Base-by-base conservation (phyloP, 2,888 invertebrate genomes). In the Cataglyphis rosenhaueri region DNA sequence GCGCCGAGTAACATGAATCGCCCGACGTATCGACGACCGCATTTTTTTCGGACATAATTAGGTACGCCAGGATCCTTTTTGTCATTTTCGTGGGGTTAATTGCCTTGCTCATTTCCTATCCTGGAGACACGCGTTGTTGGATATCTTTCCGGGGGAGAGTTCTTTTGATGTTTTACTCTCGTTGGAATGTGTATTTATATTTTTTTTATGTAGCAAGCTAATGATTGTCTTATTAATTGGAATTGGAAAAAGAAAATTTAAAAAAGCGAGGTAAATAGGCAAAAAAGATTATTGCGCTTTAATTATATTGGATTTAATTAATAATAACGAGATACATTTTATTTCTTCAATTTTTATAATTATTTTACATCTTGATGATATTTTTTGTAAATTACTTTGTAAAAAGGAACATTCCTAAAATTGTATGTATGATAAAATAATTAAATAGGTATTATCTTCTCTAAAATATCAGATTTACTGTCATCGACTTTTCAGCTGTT, bases 51-150 rank as follows among this genome's bases (percentile, higher is more conserved):
- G 70, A 35, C 52, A 70, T 64, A 82, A 81, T 57, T 81, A 57
- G 75, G 78, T 64, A 48, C 81, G 82, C 86, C 83, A 84, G 62
- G 29, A 29, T 75, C 21, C 71, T 82, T 82, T 90, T 81, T 88
- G 78, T 83, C 71, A 57, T 78, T 25, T 76, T 66, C 70, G 78
- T 74, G 9, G 65, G 44, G 38, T 76, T 86, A 88, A 88, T 87
- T 90, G 74, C 75, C 5, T 74, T 57, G 21, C 84, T 84, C 86
- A 82, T 85, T 87, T 88, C 84, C 87, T 85, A 87, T 65, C 73
- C 84, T 88, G 91, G 91, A 92, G 91, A 92, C 89, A 92, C 92
- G 92, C 91, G 87, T 91, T 90, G 89, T 81, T 92, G 92, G 83
- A 86, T 91, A 90, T 90, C 89, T 89, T 91, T 92, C 92, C 92